Conservation (phyloP, 2,113 vertebrate genomes). For the Rattus rattus region DNA sequence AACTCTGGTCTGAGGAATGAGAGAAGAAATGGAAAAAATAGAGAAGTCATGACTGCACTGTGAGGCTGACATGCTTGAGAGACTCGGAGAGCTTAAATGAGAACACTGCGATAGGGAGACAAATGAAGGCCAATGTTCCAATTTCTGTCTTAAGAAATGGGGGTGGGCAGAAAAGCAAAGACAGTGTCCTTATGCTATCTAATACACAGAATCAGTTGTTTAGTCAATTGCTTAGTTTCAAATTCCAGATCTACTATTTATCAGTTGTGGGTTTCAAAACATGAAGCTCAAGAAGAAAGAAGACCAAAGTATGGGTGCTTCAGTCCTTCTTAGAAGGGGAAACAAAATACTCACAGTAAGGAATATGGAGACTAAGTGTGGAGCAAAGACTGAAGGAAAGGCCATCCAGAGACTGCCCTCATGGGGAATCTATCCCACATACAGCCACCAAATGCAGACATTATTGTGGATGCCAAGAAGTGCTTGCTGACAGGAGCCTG, state of each 20-base stretch:
- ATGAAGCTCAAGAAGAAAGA: no score
- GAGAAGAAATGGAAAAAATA: background rate
- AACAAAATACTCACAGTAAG: no score
- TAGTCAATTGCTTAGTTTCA: slow-evolving; percentile 5
- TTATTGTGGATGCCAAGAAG: no score
- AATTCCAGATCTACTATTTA: background rate
- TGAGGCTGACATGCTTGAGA: background rate
- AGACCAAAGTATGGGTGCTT: no score
- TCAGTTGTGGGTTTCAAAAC: background rate
- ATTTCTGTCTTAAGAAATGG: slow-evolving; percentile 13
- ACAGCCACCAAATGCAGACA: no score
- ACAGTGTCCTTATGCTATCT: background rate
- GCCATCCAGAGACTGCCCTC: no score
- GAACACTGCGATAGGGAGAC: background rate
- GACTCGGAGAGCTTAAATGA: background rate
- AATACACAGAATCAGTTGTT: background rate
- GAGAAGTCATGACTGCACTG: background rate
- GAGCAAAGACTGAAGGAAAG: no score
- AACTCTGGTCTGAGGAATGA: background rate
- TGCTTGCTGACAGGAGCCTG: no score
- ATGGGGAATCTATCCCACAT: no score
- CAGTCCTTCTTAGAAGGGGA: no score
- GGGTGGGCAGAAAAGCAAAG: background rate
- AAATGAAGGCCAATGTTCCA: background rate
- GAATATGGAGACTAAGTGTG: no score